phyloP scores from a whole-genome alignment of 2,113 vertebrate species.

The Phrynosoma platyrhinos region DNA sequence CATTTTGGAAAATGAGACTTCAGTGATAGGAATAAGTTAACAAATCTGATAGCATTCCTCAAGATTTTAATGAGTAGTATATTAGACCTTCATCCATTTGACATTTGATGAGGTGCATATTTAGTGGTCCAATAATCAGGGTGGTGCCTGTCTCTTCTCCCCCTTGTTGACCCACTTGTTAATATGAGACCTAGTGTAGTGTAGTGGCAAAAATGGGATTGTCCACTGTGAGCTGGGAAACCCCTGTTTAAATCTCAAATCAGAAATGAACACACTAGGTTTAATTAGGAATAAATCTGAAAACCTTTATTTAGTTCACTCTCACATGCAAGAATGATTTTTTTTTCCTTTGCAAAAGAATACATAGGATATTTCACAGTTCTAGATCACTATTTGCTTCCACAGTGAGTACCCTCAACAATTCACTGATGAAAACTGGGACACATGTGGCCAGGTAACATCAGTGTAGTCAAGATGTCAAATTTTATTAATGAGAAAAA shows the following conservation, averaged over 20 bases:
- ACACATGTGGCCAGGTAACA: no score
- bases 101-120: not conserved
- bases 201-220: not conserved
- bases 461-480: no score
- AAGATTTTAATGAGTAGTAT: constrained; percentile 4
- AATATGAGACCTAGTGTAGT: not conserved
- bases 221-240: not conserved
- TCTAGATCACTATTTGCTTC: no score
- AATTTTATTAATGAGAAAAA: no score
- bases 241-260: not conserved
- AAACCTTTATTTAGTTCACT: no score
- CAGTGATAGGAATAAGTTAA: not conserved
- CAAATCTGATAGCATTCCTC: not conserved
- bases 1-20: constrained; percentile 17
- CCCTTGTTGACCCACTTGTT: not conserved
- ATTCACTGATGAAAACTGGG: no score
- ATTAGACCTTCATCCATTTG: not conserved
- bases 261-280: not conserved
- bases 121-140: constrained; percentile 4
- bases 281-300: no score
- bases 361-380: no score
- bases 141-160: not conserved
- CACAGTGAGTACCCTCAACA: no score
- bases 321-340: no score
- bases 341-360: no score